These are phyloP conservation scores for Lerema accius DNA, from an alignment of 1,140 invertebrate genomes.

Conservation along the genomic window DNA sequence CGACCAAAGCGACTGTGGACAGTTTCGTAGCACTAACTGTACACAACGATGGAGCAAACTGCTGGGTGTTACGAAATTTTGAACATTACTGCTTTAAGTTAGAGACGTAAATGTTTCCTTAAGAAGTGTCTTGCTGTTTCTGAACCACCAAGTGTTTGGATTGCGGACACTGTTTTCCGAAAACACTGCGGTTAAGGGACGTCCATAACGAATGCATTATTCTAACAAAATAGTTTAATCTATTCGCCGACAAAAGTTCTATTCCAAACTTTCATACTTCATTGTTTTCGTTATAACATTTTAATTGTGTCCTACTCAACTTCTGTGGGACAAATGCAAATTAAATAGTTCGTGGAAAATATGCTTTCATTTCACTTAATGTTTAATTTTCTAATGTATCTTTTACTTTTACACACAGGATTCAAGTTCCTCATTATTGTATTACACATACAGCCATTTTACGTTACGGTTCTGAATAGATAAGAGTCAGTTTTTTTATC, in stretches of 20 bases:
- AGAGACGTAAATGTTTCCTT: not conserved
- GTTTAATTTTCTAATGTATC: too few relatives aligned
- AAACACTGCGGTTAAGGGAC: slow-evolving; percentile 3
- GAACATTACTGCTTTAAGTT: slow-evolving; percentile 3
- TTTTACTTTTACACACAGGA: too few relatives aligned
- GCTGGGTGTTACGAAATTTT: slow-evolving; percentile 1
- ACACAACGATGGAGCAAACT: slow-evolving; percentile 21
- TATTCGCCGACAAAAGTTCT: not conserved
- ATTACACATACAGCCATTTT: too few relatives aligned
- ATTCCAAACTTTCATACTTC: not conserved
- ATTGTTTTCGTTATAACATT: not conserved
- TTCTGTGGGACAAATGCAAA: too few relatives aligned
- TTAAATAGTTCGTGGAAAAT: too few relatives aligned
- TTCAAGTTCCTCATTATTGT: too few relatives aligned
- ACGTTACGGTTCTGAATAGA: too few relatives aligned
- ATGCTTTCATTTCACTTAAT: too few relatives aligned
- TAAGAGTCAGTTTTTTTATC: too few relatives aligned
- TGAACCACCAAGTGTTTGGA: slow-evolving; percentile 47
- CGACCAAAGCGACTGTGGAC: slow-evolving; percentile 61
- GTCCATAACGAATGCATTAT: slow-evolving; percentile 6
- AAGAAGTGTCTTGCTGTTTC: slow-evolving; percentile 55
- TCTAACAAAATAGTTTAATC: not conserved
- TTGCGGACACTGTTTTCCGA: not conserved
- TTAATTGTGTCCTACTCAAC: not conserved
- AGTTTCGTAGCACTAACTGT: slow-evolving; percentile 54